phyloP scores from a whole-genome alignment of 2,113 vertebrate genomes.

The Neogobius melanostomus region DNA sequence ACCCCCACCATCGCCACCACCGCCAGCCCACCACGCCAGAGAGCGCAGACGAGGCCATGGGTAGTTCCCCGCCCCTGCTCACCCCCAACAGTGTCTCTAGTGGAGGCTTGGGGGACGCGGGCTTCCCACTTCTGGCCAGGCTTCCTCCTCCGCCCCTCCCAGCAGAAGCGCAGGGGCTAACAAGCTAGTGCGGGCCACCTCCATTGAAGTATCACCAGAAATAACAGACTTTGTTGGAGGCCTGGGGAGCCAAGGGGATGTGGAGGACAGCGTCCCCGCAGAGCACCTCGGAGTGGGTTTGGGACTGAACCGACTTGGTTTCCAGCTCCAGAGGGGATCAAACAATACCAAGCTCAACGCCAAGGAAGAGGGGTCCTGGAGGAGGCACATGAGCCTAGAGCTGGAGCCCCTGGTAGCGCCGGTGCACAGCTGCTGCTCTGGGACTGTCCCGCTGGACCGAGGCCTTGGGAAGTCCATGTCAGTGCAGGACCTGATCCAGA shows the following conservation, averaged over 20 bases:
- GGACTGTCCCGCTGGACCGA: slow-evolving; percentile 67
- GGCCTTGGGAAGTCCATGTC: slow-evolving; percentile 89
- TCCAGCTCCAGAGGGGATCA: slow-evolving; percentile 78
- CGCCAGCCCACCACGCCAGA: slow-evolving; percentile 81
- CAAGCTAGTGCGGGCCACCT: slow-evolving; percentile 18
- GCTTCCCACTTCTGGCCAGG: slow-evolving; percentile 65
- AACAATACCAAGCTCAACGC: slow-evolving; percentile 72
- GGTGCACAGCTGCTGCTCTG: slow-evolving; percentile 52
- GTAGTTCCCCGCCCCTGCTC: slow-evolving; percentile 75
- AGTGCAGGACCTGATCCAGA: slow-evolving; percentile 90
- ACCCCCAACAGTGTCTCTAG: slow-evolving; percentile 67
- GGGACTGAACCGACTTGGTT: slow-evolving; percentile 31
- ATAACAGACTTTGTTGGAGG: slow-evolving; percentile 54
- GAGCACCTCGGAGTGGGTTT: slow-evolving; percentile 74
- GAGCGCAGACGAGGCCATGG: slow-evolving; percentile 71
- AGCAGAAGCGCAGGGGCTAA: slow-evolving; percentile 25
- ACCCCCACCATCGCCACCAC: slow-evolving; percentile 65
- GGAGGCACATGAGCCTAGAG: slow-evolving; percentile 87
- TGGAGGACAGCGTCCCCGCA: slow-evolving; percentile 29
- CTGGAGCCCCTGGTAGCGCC: slow-evolving; percentile 83
- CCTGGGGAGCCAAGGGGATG: slow-evolving; percentile 31
- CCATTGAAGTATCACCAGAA: slow-evolving; percentile 44
- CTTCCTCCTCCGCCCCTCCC: slow-evolving; percentile 67
- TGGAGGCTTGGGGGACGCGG: slow-evolving; percentile 38
- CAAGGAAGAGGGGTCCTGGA: slow-evolving; percentile 84